phyloP scores from a whole-genome alignment of 2,888 invertebrate species.

The Eilema sororculum region DNA sequence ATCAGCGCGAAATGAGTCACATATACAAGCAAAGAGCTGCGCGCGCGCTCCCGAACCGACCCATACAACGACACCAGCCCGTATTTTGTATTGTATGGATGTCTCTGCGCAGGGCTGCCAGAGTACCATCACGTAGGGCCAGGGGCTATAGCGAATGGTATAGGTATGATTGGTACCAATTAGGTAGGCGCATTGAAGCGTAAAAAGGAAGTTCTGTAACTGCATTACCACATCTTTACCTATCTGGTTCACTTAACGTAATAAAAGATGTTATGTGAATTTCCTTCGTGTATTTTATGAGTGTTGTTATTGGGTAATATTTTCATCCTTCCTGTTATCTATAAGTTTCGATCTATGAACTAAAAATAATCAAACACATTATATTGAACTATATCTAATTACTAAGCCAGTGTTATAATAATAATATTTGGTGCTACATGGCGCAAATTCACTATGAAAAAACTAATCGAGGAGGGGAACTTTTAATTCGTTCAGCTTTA shows the following conservation, averaged over 20 bases:
- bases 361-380: no score
- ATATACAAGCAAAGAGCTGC: conserved; percentile 62
- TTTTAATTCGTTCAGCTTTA: neutral
- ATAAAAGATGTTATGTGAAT: neutral
- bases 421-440: neutral
- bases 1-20: conserved; percentile 81
- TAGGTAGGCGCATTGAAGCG: conserved; percentile 19
- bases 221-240: neutral
- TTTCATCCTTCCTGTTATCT: no score
- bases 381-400: no score
- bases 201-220: conserved; percentile 16
- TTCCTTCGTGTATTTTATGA: neutral
- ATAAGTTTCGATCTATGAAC: neutral
- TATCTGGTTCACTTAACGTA: conserved; percentile 2
- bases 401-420: neutral
- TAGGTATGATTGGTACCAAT: conserved; percentile 40
- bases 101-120: conserved; percentile 33
- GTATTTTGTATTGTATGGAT: conserved; percentile 56
- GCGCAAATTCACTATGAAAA: neutral
- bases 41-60: conserved; percentile 60
- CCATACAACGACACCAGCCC: conserved; percentile 62
- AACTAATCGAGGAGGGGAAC: neutral
- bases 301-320: neutral
- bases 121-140: conserved; percentile 35
- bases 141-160: conserved; percentile 32